Conservation (phyloP, 1,140 invertebrate genomes). For the Zaprionus capensis region DNA sequence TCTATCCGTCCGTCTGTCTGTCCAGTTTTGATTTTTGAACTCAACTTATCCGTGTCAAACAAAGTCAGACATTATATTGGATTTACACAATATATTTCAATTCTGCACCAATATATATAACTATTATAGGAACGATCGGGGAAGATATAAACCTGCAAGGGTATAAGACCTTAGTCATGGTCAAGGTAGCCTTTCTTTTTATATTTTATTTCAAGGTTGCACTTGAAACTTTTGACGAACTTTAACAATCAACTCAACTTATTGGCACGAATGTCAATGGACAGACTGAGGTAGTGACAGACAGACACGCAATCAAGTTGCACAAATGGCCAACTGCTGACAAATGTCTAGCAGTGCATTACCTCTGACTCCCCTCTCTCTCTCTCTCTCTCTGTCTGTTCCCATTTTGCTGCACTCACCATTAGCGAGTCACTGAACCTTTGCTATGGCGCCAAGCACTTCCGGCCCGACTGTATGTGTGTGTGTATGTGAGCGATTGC, state of each 20-base stretch:
- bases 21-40: no score
- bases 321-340: conserved; percentile 4
- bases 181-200: no score
- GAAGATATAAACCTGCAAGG: no score
- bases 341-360: background rate
- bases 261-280: conserved; percentile 50
- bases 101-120: no score
- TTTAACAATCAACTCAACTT: conserved; percentile 49
- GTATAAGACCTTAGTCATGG: no score
- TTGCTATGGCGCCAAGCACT: conserved; percentile 37
- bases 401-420: background rate
- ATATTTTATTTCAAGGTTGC: background rate
- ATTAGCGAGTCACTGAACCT: conserved; percentile 52
- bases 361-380: background rate
- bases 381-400: background rate
- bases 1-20: no score
- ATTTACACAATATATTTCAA: no score
- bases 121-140: no score
- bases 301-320: background rate
- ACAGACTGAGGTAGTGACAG: background rate
- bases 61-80: no score
- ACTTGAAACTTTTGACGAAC: conserved; percentile 12
- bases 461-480: conserved; percentile 14
- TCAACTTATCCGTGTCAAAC: no score
- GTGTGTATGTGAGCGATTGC: background rate